Evolutionary conservation across 2,797 vertebrate species (phyloP).

Genomic region (Cottoperca gobio): DNA sequence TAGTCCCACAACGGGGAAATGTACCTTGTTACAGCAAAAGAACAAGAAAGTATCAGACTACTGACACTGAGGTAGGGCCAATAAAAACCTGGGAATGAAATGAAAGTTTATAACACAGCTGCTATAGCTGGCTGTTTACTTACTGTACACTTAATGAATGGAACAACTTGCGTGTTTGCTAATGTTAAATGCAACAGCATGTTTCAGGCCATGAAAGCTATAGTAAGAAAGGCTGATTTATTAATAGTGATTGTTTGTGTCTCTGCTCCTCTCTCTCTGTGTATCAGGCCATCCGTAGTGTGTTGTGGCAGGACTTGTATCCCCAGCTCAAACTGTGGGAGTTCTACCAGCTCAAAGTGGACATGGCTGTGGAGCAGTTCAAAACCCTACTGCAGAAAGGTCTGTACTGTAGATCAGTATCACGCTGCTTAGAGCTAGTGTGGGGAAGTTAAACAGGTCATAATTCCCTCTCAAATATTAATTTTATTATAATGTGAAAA

Average conservation of each 20-base stretch:
- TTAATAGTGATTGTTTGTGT: background rate
- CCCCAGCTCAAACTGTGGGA: conserved; percentile 93
- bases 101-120: background rate
- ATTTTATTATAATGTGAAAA: no score
- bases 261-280: conserved; percentile 3
- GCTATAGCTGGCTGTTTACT: background rate
- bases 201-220: background rate
- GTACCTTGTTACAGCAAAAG: no score
- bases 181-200: background rate
- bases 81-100: background rate
- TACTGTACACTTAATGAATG: background rate
- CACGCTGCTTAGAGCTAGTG: no score
- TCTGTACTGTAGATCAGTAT: conserved; percentile 66
- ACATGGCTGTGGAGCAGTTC: conserved; percentile 88
- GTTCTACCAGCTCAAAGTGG: conserved; percentile 92
- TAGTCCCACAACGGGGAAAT: no score
- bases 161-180: background rate
- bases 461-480: no score
- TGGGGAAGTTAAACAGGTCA: no score
- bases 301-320: conserved; percentile 90
- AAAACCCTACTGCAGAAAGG: conserved; percentile 86
- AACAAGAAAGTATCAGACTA: no score
- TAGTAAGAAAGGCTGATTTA: background rate
- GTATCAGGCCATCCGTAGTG: conserved; percentile 87
- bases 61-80: background rate